Percentiles rank a stretch among this genome's conserved stretches.
These are phyloP conservation scores for Listronotus oregonensis DNA, from an alignment of 1,140 invertebrate genomes.

Conservation along the genomic window DNA sequence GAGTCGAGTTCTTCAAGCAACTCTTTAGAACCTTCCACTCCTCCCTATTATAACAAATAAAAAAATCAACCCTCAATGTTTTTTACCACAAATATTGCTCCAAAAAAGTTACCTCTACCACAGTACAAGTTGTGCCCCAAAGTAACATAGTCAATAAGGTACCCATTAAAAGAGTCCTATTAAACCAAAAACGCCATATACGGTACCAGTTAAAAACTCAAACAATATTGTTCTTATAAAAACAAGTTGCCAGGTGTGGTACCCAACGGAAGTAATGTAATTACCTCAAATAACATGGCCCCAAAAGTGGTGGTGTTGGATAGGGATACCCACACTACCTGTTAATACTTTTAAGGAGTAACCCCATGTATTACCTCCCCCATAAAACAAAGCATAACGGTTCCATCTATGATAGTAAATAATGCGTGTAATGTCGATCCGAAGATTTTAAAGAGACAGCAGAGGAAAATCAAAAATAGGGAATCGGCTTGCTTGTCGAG, in stretches of 20 bases:
- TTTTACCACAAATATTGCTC: not conserved
- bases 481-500: conserved; percentile 89
- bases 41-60: conserved; percentile 1
- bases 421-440: conserved; percentile 42
- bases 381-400: conserved; percentile 20
- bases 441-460: conserved; percentile 78
- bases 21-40: conserved; percentile 19
- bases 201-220: conserved; percentile 26
- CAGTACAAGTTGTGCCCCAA: conserved; percentile 28
- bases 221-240: conserved; percentile 42
- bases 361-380: conserved; percentile 4
- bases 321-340: conserved; percentile 36
- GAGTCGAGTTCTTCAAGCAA: conserved; percentile 22
- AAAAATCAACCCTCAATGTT: not conserved
- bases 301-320: conserved; percentile 46
- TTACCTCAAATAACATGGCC: not conserved
- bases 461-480: conserved; percentile 88
- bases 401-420: conserved; percentile 34
- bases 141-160: conserved; percentile 19
- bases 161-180: conserved; percentile 38
- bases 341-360: conserved; percentile 11
- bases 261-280: not conserved
- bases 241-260: conserved; percentile 28
- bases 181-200: conserved; percentile 37
- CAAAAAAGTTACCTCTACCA: conserved; percentile 11